These are phyloP conservation scores for Ceratoteleas bidentatus DNA, from an alignment of 1,140 invertebrate species.

Conservation along the genomic window DNA sequence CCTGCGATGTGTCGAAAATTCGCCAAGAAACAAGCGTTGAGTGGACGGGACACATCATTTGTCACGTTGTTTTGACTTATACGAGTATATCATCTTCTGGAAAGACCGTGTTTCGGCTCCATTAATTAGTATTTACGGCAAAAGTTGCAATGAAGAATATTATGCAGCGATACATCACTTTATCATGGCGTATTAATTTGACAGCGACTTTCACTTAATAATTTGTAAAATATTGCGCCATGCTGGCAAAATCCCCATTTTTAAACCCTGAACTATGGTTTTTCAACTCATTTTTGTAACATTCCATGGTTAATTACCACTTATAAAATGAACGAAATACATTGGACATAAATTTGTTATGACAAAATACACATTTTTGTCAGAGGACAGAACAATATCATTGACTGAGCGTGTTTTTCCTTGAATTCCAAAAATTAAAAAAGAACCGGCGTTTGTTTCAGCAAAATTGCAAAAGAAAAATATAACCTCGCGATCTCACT, in stretches of 20 bases:
- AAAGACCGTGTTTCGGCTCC: not conserved
- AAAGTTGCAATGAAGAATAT: constrained; percentile 11
- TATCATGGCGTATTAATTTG: constrained; percentile 7
- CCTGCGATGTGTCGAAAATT: no score
- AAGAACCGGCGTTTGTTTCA: no score
- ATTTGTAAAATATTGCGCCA: not conserved
- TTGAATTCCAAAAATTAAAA: no score
- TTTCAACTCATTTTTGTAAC: not conserved
- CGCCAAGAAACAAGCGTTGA: no score
- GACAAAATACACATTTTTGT: no score
- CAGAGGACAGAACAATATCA: no score
- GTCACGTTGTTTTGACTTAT: constrained; percentile 5
- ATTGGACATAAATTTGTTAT: no score
- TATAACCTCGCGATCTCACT: not conserved
- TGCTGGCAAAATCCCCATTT: not conserved
- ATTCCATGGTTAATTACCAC: no score
- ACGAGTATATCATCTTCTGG: not conserved
- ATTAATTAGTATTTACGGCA: constrained; percentile 13
- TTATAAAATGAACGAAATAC: no score
- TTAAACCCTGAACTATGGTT: not conserved
- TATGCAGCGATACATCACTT: constrained; percentile 2
- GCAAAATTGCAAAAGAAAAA: not conserved
- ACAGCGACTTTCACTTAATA: constrained; percentile 8
- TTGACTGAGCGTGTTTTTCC: no score
- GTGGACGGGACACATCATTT: not conserved